Evolutionary conservation across 2,888 invertebrate species (phyloP), one percentile per base, ranked within the genome.

Genomic region (Pristionchus fissidentatus): DNA sequence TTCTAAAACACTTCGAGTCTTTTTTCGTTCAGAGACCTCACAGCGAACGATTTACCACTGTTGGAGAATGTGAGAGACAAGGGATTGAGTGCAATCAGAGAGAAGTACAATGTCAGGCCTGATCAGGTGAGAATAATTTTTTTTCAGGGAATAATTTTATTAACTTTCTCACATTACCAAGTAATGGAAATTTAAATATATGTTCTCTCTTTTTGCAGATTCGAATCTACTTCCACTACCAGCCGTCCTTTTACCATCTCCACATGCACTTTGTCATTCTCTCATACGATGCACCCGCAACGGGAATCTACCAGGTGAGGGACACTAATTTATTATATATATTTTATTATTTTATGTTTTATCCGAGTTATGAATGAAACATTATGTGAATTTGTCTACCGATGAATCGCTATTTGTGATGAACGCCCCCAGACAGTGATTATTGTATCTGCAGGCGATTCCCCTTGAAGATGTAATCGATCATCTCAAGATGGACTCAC

Each of bases 171-270:
- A 15, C n/a, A 26, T 8, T 38, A 73, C 49, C n/a, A 52, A 22
- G 52, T 13, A 10, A n/a, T 49, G 52, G 41, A 32, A 15, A 35
- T 8, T 73, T 73, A 55, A n/a, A 55, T 19, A 26, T 4, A 10
- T 13, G 57, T 57, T n/a, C 5, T 3, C 4, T 57, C 29, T 19
- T 57, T 57, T 78, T n/a, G 2, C 43, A 83, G 55, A 62, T 83
- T 32, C 73, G 84, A 41, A 85, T 86, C 43, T 90, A 89, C 84
- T 89, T 92, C 84, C 89, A 90, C 84, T 89, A 91, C 93, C 97
- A 97, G 91, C 98, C 98, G 0, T 96, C 97, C 0, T 99, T 97
- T 93, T 98, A 97, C 93, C 97, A 98, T 92, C 94, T 99, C 0
- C 98, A 99, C 93, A 94, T 98, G 0, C 98, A 99, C 70, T 88